Conservation (phyloP, 2,113 vertebrate species). For the Ctenodactylus gundi region DNA sequence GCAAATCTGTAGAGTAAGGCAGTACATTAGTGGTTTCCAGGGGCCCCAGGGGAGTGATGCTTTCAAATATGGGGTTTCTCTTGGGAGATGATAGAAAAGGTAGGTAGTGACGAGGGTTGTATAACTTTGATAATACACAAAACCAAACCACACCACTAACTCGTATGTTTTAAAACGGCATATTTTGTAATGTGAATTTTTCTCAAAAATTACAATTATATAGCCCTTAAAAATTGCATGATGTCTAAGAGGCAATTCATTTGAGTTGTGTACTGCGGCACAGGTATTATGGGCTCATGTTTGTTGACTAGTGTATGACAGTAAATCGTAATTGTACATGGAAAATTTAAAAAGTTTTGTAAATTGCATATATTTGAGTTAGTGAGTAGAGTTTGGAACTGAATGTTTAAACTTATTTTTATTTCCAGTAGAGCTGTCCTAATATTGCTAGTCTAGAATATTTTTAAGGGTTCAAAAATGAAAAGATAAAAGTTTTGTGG, state of each 20-base stretch:
- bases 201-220: neutral
- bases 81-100: neutral
- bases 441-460: neutral
- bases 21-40: neutral
- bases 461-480: neutral
- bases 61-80: neutral
- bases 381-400: too few relatives aligned
- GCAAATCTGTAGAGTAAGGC: neutral
- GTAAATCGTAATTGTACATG: neutral
- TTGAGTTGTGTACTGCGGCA: neutral
- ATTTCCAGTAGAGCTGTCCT: neutral
- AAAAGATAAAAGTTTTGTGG: neutral
- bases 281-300: neutral
- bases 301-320: neutral
- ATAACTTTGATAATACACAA: neutral
- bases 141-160: neutral
- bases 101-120: neutral
- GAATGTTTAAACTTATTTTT: neutral
- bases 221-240: neutral
- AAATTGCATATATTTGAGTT: constrained; percentile 1
- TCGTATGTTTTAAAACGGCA: neutral
- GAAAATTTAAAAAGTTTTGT: neutral
- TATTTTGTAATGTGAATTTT: neutral
- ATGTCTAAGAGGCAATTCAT: neutral
- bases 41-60: too few relatives aligned